Evolutionary conservation across 2,113 vertebrate genomes (phyloP), one percentile per base, ranked within the genome.

Genomic region (Nyctereutes procyonoides): DNA sequence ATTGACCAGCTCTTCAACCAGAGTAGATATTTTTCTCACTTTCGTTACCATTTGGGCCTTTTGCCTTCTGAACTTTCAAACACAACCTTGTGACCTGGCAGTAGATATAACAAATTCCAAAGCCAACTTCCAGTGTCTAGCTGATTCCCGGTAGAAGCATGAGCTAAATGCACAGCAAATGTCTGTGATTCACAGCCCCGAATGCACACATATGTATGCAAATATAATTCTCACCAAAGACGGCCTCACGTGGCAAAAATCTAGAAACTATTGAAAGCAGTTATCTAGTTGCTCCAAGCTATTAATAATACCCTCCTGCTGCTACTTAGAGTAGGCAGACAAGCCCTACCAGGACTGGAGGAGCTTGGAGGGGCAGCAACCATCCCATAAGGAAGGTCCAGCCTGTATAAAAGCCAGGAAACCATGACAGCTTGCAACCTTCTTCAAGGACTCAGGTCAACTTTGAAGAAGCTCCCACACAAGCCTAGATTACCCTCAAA

Each of bases 31-130:
- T 96, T 93, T 90, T 92, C 24, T 58, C 60, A 8, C 8, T 85
- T 90, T 87, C 48, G 10, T 43, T 92, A 30, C 24, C 15, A 32
- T 79, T 87, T 53, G 38, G 71, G 73, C n/a, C 3, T 65, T 94
- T 93, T 82, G 71, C 55, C 63, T 81, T 9, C 30, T 76, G 38
- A 81, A 93, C 53, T 91, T 80, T 71, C 62, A 24, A 91, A 43
- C 32, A 53, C 17, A 20, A 65, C 24, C 10, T 62, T 96, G 67
- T 53, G 82, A 91, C n/a, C 83, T 90, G 80, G 73, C 56, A 96
- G 53, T 10, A 56, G 71, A 93, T 90, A 94, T 65, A 97, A 89
- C 9, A 97, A 35, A 95, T 48, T 35, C 60, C 79, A 60, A 95
- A 71, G 92, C 63, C 43, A 96, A 10, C 69, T 82, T 84, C 60